These are phyloP conservation scores for Mystacornis crossleyi DNA, from an alignment of 2,113 vertebrate species.

Conservation along the genomic window DNA sequence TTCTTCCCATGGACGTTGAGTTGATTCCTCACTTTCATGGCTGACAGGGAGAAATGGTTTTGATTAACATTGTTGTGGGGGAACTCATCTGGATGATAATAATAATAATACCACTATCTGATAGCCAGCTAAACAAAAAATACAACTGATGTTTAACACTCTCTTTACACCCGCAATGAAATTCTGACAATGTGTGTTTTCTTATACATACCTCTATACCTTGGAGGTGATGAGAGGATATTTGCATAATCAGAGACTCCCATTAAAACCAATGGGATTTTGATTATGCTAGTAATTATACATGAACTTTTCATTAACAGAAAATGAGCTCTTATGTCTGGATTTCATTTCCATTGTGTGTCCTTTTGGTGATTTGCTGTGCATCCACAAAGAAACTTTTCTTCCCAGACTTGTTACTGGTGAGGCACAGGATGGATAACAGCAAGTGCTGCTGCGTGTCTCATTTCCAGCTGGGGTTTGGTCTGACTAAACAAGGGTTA, in stretches of 20 bases:
- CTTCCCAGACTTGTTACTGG: too few relatives aligned
- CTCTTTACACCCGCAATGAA: background rate
- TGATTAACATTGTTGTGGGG: background rate
- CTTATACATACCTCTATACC: background rate
- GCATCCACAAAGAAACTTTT: background rate
- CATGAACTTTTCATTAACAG: background rate
- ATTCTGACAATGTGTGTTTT: background rate
- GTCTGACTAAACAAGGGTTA: background rate
- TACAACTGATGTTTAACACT: background rate
- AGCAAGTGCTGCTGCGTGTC: background rate
- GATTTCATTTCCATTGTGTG: background rate
- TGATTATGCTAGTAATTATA: background rate
- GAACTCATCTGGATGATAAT: background rate
- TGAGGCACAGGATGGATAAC: accelerated
- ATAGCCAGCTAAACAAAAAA: background rate
- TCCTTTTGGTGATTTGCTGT: background rate
- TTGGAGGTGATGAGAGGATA: background rate
- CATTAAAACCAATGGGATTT: background rate
- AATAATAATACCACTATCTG: background rate
- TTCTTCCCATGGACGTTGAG: background rate
- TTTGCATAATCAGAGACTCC: background rate
- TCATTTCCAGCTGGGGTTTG: background rate
- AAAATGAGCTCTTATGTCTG: background rate
- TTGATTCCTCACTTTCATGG: background rate
- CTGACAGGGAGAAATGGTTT: background rate